phyloP scores from a whole-genome alignment of 35 echinoderm and acorn worm species.

The Chiridota heheva region DNA sequence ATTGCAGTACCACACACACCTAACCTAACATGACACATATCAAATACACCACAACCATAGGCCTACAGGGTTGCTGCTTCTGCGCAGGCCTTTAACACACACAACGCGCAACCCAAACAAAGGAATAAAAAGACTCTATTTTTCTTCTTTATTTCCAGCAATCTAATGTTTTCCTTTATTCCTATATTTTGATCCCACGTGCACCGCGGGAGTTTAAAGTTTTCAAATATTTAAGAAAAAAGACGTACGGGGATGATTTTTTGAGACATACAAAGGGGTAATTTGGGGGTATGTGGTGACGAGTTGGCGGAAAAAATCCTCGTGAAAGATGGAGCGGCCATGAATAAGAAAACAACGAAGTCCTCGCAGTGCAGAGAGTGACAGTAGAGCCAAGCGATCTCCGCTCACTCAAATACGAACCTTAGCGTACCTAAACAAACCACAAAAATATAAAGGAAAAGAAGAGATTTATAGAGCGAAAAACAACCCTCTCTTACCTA shows the following conservation, averaged over 20 bases:
- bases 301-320: conserved; percentile 24
- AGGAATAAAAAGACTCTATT: conserved; percentile 64
- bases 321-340: conserved; percentile 46
- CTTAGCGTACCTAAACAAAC: too few species aligned
- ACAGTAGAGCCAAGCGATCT: too few species aligned
- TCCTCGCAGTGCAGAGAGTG: too few species aligned
- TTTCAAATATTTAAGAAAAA: conserved; percentile 39
- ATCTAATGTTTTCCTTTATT: conserved; percentile 61
- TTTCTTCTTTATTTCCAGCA: conserved; percentile 60
- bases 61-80: too few species aligned
- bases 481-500: conserved; percentile 48
- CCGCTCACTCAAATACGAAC: too few species aligned
- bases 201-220: conserved; percentile 56
- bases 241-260: too few species aligned
- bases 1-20: too few species aligned
- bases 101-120: conserved; percentile 63
- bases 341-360: conserved; percentile 57
- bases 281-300: conserved; percentile 39
- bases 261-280: conserved; percentile 26
- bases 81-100: conserved; percentile 58
- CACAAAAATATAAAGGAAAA: conserved; percentile 52
- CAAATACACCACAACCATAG: too few species aligned
- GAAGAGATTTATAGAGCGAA: conserved; percentile 25
- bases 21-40: too few species aligned
- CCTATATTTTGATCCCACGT: conserved; percentile 62